Conservation (phyloP, 2,888 invertebrate genomes). For the Scelioninae gen. 2 region DNA sequence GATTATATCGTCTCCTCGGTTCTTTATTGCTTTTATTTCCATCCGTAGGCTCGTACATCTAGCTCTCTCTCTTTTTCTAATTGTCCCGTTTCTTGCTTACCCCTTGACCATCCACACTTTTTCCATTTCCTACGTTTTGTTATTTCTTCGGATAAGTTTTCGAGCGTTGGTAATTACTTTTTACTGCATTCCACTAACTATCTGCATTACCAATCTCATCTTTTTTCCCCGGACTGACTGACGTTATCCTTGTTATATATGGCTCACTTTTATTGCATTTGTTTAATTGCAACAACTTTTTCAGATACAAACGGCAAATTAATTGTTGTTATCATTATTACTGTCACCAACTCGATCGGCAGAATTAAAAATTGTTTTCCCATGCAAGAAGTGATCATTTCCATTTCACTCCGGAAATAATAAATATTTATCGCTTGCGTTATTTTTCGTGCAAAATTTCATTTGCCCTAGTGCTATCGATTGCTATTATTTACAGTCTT, state of each 20-base stretch:
- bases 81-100: constrained; percentile 1
- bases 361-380: too few species aligned
- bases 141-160: constrained; percentile 19
- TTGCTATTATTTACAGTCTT: neutral
- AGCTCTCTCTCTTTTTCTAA: neutral
- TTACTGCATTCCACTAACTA: constrained; percentile 4
- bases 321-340: too few species aligned
- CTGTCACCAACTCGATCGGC: too few species aligned
- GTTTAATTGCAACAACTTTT: neutral
- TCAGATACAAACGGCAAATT: too few species aligned
- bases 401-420: too few species aligned
- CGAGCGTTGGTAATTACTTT: constrained; percentile 23
- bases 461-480: too few species aligned
- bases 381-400: too few species aligned
- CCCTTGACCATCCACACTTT: constrained; percentile 4
- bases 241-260: constrained; percentile 3
- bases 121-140: neutral
- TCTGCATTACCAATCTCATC: constrained; percentile 18
- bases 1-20: constrained; percentile 20
- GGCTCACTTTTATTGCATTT: neutral
- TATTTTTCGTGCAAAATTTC: too few species aligned
- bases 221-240: neutral
- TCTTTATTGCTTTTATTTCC: constrained; percentile 27
- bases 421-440: too few species aligned
- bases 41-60: constrained; percentile 4